Evolutionary conservation across 1,140 invertebrate genomes (phyloP).

Genomic region (Aphelinus atriplicis): DNA sequence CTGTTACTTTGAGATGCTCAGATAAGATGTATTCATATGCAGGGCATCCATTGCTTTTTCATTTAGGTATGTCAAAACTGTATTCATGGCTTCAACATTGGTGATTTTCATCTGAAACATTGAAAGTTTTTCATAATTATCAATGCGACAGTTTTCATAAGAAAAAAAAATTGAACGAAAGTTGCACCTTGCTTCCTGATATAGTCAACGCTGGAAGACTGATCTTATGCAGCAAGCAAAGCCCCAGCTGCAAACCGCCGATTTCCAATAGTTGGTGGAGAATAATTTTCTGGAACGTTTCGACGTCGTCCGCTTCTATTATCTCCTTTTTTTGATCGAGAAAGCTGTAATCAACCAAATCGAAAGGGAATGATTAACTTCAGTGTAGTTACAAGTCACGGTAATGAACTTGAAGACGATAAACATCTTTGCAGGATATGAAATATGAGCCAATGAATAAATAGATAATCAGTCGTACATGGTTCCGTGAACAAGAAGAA

Average conservation of each 20-base stretch:
- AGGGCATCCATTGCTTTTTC: conserved; percentile 51
- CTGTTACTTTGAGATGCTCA: conserved; percentile 19
- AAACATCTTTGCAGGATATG: too few species aligned
- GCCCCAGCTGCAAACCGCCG: conserved; percentile 48
- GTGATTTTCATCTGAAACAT: conserved; percentile 55
- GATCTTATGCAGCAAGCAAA: conserved; percentile 51
- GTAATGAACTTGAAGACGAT: too few species aligned
- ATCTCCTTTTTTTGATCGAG: conserved; percentile 8
- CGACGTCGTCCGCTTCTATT: conserved; percentile 43
- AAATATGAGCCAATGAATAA: too few species aligned
- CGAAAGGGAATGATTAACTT: too few species aligned
- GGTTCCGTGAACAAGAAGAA: too few species aligned
- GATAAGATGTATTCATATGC: conserved; percentile 31
- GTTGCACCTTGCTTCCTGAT: conserved; percentile 49
- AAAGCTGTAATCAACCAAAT: too few species aligned
- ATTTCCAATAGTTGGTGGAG: conserved; percentile 45
- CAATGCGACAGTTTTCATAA: conserved; percentile 4
- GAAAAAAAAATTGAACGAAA: conserved; percentile 23
- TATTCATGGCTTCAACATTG: conserved; percentile 46
- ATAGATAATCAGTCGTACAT: too few species aligned
- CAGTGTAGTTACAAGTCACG: too few species aligned
- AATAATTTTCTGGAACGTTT: conserved; percentile 51
- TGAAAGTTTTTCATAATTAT: conserved; percentile 7
- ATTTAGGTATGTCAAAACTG: conserved; percentile 51
- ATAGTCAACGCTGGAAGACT: conserved; percentile 50